Base-by-base conservation (phyloP, 35 echinoderm and acorn worm genomes). In the Strongylocentrotus purpuratus region DNA sequence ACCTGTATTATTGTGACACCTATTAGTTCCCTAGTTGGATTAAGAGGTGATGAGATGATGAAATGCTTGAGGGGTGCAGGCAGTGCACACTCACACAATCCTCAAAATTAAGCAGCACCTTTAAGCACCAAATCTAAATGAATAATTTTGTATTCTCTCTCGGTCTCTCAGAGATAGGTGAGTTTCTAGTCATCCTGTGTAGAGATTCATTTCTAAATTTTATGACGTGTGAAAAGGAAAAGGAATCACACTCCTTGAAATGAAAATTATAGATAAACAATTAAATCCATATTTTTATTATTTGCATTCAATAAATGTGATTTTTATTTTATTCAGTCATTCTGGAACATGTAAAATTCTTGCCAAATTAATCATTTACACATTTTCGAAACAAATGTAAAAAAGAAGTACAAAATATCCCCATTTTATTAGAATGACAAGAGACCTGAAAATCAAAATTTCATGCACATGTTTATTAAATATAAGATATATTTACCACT, bases 11-110 rank as follows among this genome's bases (percentile, higher is more conserved):
- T 31, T 93, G 11, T 93, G 91, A 93, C 91, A 93, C 91, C 25
- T 91, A 46, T 93, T 93, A 93, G 46, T 93, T 93, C 91, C 48
- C 91, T 11, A 47, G 46, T 58, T 50, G 48, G n/a, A 93, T 58
- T 93, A 15, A 31, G 48, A 93, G 91, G 91, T 58, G 91, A 93
- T 28, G 91, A 93, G 9, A 92, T 92, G 91, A 92, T 92, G 91
- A 93, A 93, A 31, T 89, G 32, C 65, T 78, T 7, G 2, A 78
- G 65, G 65, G 65, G 28, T 28, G 17, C 17, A 35, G 18, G 31
- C 35, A 89, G 33, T 22, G 33, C 32, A 25, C 18, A 89, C 87
- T 18, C 87, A 89, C 12, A 7, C 14, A 89, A 25, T 41, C 45
- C 45, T 41, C 32, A 33, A 33, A 35, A 78, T 28, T 78, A 78